A percentile compares a stretch with the other conserved stretches of the same genome.
These are phyloP conservation scores for Diplodus sargus DNA, from an alignment of 2,797 vertebrate genomes.

Conservation along the genomic window DNA sequence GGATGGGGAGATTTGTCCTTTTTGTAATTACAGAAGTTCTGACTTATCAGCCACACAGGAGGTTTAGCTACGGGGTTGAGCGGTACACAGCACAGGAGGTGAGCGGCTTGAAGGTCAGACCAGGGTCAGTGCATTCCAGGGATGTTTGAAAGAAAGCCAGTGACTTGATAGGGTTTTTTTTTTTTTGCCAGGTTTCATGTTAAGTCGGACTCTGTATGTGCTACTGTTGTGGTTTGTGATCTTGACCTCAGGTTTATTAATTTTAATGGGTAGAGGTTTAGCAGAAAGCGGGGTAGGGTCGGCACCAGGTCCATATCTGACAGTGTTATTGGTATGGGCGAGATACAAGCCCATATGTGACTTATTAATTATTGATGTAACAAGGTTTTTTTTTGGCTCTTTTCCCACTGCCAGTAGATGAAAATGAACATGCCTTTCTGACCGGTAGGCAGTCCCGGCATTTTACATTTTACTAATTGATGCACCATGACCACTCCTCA, in stretches of 20 bases:
- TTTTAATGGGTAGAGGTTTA: background rate
- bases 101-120: constrained; percentile 39
- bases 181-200: constrained; percentile 18
- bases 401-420: no score
- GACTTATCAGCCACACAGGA: background rate
- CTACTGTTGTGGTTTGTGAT: background rate
- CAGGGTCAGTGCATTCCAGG: constrained; percentile 51
- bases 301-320: no score
- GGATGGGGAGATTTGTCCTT: background rate
- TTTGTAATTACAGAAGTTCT: background rate
- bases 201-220: background rate
- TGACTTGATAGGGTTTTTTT: constrained; percentile 2
- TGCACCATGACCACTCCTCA: no score
- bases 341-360: no score
- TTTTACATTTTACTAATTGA: no score
- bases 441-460: no score
- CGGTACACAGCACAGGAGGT: background rate
- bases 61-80: background rate
- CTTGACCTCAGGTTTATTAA: background rate
- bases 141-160: constrained; percentile 30
- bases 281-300: background rate
- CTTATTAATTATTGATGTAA: no score
- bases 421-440: no score
- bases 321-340: no score
- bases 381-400: no score